These are phyloP conservation scores for Sphaerodactylus townsendi DNA, from an alignment of 2,113 vertebrate genomes.

Conservation along the genomic window DNA sequence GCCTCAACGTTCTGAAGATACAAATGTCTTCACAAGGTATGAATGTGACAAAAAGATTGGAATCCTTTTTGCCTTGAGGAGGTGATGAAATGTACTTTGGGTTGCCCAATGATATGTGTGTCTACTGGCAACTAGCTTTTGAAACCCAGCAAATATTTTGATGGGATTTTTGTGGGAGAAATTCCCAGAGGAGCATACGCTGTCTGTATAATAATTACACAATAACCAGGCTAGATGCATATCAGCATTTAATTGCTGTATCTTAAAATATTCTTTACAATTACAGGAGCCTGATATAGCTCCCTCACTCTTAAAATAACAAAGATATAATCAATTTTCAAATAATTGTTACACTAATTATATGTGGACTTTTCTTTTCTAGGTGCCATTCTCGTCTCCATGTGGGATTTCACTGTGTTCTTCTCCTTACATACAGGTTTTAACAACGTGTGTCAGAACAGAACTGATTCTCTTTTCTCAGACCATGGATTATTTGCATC, in stretches of 20 bases:
- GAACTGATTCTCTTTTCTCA: not conserved
- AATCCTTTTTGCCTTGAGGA: not conserved
- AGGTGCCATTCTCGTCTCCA: not conserved
- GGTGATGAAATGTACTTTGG: no score
- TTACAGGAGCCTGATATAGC: not conserved
- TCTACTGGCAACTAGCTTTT: not conserved
- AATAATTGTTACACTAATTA: not conserved
- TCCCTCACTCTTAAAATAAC: not conserved
- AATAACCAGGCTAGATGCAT: not conserved
- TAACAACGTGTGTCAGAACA: not conserved
- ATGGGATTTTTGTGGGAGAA: not conserved
- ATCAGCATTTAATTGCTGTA: not conserved
- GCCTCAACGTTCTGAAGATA: no score
- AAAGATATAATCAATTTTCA: not conserved
- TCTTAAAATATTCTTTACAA: not conserved
- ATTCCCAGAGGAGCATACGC: not conserved
- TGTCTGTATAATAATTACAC: not conserved
- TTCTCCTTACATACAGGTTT: not conserved
- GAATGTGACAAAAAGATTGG: not conserved
- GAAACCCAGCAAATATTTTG: not conserved
- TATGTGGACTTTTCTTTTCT: not conserved
- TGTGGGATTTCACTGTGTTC: not conserved
- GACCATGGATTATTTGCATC: not conserved
- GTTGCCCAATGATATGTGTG: not conserved
- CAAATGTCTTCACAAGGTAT: not conserved